Percentiles rank a stretch among this genome's conserved stretches.
Evolutionary conservation across 2,113 vertebrate genomes (phyloP).

Genomic region (Gymnarchus niloticus): DNA sequence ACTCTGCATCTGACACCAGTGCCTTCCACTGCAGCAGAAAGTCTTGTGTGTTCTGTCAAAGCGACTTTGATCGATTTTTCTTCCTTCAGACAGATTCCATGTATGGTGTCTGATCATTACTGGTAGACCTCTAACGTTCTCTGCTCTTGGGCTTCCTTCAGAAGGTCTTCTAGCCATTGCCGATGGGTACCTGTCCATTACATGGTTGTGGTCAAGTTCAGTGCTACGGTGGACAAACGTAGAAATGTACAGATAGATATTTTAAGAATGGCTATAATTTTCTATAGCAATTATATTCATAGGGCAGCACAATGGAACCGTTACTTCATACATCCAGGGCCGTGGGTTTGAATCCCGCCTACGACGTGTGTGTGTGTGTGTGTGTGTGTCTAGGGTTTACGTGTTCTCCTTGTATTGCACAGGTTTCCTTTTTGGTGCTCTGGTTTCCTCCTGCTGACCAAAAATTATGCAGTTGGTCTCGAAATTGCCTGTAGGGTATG

Average conservation of each 20-base stretch:
- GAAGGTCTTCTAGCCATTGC: background rate
- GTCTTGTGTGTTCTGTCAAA: background rate
- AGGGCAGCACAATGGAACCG: background rate
- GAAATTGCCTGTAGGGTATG: no score
- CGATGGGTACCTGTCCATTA: background rate
- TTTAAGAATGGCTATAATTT: background rate
- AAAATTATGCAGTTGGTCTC: background rate
- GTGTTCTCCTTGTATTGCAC: background rate
- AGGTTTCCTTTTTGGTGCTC: background rate
- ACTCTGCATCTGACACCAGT: background rate
- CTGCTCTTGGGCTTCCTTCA: conserved; percentile 23
- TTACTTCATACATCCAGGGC: no score
- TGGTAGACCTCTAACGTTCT: background rate
- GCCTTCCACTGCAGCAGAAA: background rate
- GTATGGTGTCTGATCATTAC: background rate
- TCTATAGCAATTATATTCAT: background rate
- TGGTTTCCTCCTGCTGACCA: background rate
- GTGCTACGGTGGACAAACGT: background rate
- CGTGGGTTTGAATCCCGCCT: background rate
- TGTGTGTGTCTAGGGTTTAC: background rate
- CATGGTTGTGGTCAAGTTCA: background rate
- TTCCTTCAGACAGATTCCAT: background rate
- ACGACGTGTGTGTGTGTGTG: background rate
- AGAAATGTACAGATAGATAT: background rate
- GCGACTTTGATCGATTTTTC: no score